A percentile compares a stretch with the other conserved stretches of the same genome.
Conservation (phyloP, 2,113 vertebrate species). For the Larimichthys crocea region DNA sequence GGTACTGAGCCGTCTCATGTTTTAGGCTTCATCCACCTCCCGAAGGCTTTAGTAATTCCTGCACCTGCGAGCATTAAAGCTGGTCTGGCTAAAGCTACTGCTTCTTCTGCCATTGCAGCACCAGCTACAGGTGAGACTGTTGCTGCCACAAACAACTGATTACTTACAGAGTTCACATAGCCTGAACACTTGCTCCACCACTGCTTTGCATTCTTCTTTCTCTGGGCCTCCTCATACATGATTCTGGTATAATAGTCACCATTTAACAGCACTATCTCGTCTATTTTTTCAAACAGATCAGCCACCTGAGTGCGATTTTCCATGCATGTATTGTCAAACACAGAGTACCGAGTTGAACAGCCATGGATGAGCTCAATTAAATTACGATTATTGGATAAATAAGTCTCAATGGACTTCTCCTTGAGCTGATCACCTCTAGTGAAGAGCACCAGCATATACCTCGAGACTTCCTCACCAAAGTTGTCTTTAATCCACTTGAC, state of each 20-base stretch:
- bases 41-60: not conserved
- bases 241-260: constrained; percentile 31
- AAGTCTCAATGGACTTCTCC: not conserved
- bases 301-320: constrained; percentile 55
- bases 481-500: constrained; percentile 58
- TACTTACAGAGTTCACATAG: accelerated
- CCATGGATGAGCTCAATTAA: constrained; percentile 3
- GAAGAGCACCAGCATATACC: constrained; percentile 59
- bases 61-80: accelerated
- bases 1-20: not conserved
- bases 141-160: not conserved
- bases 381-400: not conserved
- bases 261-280: constrained; percentile 47
- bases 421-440: constrained; percentile 35
- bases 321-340: constrained; percentile 55
- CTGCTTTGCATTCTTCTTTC: not conserved
- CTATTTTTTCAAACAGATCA: constrained; percentile 58
- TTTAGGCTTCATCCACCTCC: constrained; percentile 31
- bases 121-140: not conserved
- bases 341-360: constrained; percentile 29
- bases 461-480: constrained; percentile 56
- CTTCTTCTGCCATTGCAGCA: not conserved
- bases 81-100: accelerated
- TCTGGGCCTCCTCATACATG: constrained; percentile 48
- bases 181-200: not conserved